Percentiles rank a stretch among this genome's conserved stretches.
Evolutionary conservation across 2,113 vertebrate species (phyloP).

Genomic region (Serilophus lunatus): DNA sequence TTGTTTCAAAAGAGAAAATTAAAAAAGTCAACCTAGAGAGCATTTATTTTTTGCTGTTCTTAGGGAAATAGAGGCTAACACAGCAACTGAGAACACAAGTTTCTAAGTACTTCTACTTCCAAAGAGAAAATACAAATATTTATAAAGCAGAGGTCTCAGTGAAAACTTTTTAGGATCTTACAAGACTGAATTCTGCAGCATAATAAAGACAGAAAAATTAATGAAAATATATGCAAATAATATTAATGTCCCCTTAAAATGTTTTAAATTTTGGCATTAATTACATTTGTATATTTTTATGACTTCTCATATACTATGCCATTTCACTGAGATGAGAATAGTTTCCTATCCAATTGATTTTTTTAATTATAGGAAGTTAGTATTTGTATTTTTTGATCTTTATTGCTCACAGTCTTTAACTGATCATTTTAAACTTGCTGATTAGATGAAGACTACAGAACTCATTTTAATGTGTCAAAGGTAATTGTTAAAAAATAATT

Average conservation of each 20-base stretch:
- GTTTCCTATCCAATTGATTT: background rate
- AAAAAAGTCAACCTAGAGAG: background rate
- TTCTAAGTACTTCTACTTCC: background rate
- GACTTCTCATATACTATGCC: background rate
- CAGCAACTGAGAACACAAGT: background rate
- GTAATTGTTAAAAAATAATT: background rate
- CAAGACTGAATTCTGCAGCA: background rate
- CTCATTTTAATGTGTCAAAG: background rate
- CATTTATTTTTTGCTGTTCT: background rate
- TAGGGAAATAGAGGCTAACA: background rate
- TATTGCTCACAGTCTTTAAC: background rate
- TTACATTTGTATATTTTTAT: background rate
- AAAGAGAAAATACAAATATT: background rate
- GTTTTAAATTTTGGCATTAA: background rate
- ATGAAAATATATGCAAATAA: constrained; percentile 21
- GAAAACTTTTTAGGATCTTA: background rate
- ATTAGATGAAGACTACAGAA: background rate
- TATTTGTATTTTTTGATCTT: constrained; percentile 23
- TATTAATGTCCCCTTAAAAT: background rate
- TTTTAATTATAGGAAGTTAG: background rate
- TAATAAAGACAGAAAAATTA: background rate
- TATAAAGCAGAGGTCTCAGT: background rate
- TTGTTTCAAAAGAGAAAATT: background rate
- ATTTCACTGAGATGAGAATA: background rate
- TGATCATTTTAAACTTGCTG: background rate